phyloP scores from a whole-genome alignment of 1,140 invertebrate genomes.

The Hylyphantes graminicola region DNA sequence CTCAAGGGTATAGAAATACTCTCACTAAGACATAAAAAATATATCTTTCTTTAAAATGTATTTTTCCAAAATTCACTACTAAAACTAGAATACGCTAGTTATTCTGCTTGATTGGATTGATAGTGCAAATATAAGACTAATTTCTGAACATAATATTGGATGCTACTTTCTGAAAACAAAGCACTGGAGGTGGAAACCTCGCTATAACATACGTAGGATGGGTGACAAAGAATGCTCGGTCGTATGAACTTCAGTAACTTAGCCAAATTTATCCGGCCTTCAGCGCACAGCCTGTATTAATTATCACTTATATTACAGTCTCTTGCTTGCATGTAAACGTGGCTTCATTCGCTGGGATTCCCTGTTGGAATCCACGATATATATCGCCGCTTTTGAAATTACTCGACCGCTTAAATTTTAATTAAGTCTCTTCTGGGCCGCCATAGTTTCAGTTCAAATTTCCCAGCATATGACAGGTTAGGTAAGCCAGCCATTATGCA shows the following conservation, averaged over 20 bases:
- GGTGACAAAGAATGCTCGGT: not conserved
- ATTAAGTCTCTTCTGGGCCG: slow-evolving; percentile 33
- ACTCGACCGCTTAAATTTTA: slow-evolving; percentile 43
- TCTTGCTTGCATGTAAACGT: slow-evolving; percentile 15
- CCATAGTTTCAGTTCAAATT: slow-evolving; percentile 17
- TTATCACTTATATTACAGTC: slow-evolving; percentile 44
- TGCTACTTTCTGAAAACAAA: slow-evolving; percentile 22
- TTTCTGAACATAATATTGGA: too few relatives aligned
- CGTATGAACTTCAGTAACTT: slow-evolving; percentile 19
- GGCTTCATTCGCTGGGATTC: slow-evolving; percentile 1
- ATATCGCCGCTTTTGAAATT: slow-evolving; percentile 30
- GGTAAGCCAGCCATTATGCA: too few relatives aligned
- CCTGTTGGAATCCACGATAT: not conserved
- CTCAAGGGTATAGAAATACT: too few relatives aligned
- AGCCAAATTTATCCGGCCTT: slow-evolving; percentile 15
- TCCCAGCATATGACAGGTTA: too few relatives aligned
- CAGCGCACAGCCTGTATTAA: slow-evolving; percentile 18
- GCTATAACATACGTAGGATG: not conserved
- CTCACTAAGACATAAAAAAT: too few relatives aligned
- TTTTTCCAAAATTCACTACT: too few relatives aligned
- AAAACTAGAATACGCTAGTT: too few relatives aligned
- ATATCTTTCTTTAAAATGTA: too few relatives aligned
- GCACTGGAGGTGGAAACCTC: not conserved
- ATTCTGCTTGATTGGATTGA: too few relatives aligned
- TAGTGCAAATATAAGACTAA: too few relatives aligned